Base-by-base conservation (phyloP, 2,888 invertebrate genomes). In the Caenorhabditis sp. region DNA sequence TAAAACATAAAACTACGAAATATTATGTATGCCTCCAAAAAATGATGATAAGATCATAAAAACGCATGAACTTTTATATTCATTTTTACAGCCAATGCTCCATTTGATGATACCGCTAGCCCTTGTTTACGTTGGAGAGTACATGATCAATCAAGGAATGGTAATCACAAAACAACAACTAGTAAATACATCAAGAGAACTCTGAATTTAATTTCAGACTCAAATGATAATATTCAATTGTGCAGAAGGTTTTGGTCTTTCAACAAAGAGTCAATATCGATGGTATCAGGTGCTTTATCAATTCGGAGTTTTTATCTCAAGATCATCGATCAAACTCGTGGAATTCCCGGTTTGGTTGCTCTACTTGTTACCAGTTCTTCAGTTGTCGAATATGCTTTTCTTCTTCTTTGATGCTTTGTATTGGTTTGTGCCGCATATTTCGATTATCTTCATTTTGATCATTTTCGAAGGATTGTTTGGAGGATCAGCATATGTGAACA, bases 71-170 rank as follows among this genome's bases (percentile, higher is more conserved):
- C 2, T 21, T 25, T 1, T 27, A 26, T 12, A 20, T 21, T 1
- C 49, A 4, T 43, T 26, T 21, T 8, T 21, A 14, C 72, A 87
- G 89, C 88, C 88, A 0, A 88, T 94, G 61, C 76, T 93, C 49
- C 92, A 91, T 83, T 93, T 92, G 84, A 93, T 94, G 92, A 85
- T 93, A 59, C 94, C 94, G 0, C 89, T 94, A 36, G 91, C 91
- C 0, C 85, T 92, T 58, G 94, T 94, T 1, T 94, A 94, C 87
- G 90, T 93, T 77, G 93, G 93, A 80, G 94, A 94, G 85, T 94
- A 94, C 88, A 69, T 86, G 65, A 87, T 87, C 67, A 86, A 85
- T 65, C 87, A 87, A 52, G 87, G 87, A 70, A 68, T 87, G 61
- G 85, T 85, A 56, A n/a, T 3, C 5, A 20, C 50, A 57, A 17